These are phyloP conservation scores for Plutomurus gul DNA, from an alignment of 1,140 invertebrate genomes.

Conservation along the genomic window DNA sequence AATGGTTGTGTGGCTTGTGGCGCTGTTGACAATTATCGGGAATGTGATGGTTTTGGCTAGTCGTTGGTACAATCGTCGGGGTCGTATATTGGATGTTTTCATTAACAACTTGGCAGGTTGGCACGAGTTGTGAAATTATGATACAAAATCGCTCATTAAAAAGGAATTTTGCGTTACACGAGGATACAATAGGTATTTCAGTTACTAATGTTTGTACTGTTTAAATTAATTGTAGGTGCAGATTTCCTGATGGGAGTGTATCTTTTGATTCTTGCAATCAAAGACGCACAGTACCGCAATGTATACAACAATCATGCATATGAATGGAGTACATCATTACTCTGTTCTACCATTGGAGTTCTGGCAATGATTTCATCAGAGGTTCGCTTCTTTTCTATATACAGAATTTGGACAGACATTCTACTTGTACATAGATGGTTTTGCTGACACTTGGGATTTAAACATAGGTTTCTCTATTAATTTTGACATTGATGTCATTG, in stretches of 20 bases:
- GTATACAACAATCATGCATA: conserved; percentile 68
- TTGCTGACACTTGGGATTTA: conserved; percentile 6
- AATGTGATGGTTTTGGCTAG: conserved; percentile 73
- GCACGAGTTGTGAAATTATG: conserved; percentile 36
- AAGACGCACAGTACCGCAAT: conserved; percentile 69
- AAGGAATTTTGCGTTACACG: too few species aligned
- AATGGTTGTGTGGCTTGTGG: conserved; percentile 74
- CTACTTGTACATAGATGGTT: background rate
- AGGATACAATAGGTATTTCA: background rate
- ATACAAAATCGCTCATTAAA: background rate
- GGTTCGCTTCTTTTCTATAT: conserved; percentile 57
- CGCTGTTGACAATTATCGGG: conserved; percentile 67
- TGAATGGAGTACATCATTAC: conserved; percentile 71
- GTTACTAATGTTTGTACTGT: background rate
- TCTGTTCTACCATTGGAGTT: conserved; percentile 67
- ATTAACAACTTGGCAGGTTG: conserved; percentile 74
- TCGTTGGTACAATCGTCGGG: conserved; percentile 59
- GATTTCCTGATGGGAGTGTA: conserved; percentile 81
- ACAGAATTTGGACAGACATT: background rate
- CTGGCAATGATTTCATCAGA: conserved; percentile 73
- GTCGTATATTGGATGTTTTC: conserved; percentile 61
- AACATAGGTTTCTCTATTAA: conserved; percentile 70
- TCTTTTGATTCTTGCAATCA: conserved; percentile 69
- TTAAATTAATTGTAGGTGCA: conserved; percentile 60
- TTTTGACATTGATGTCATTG: conserved; percentile 75